Base-by-base conservation (phyloP, 2,888 invertebrate genomes). In the Aporophyla lueneburgensis region DNA sequence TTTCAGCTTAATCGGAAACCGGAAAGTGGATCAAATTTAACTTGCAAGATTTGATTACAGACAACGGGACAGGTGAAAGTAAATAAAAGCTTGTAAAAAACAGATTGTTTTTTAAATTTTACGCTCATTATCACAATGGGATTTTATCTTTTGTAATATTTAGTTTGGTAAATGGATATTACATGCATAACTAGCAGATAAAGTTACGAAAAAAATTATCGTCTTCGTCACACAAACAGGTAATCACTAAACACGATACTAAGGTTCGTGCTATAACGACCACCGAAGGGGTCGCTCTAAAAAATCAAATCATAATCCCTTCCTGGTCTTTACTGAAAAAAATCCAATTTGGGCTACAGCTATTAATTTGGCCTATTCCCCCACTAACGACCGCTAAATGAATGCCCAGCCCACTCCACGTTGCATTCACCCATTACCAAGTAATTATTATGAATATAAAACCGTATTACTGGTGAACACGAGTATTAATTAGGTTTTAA, bases 391-490 rank as follows among this genome's bases (percentile, higher is more conserved):
- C 76, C 67, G 21, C 53, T 63, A 67, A 85, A 85, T 82, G 43
- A 79, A 79, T 59, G 61, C 66, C 70, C 27, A 63, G 61, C 75
- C 70, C 74, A 77, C 74, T 85, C 54, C 27, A 49, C 71, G 24
- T 62, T 82, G 85, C 85, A 79, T 68, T 76, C 40, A 40, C 21
- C 53, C 67, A 79, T 79, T 82, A 85, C n/a, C 58, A 59, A 81
- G 78, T 76, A 78, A 81, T 81, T 68, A 84, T 74, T 79, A 75
- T 76, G 76, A 71, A 76, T 68, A 70, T 53, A 80, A 73, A 76
- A 78, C 72, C 63, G 33, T 67, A 70, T 14, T 46, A 61, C 63
- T 51, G 51, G 46, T 65, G 33, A 62, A 74, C 72, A 69, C 40
- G 19, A 46, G 59, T 63, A 62, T 68, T 71, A 61, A 81, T 76